Base-by-base conservation (phyloP, 2,113 vertebrate species). In the Anarhynchus alexandrinus region DNA sequence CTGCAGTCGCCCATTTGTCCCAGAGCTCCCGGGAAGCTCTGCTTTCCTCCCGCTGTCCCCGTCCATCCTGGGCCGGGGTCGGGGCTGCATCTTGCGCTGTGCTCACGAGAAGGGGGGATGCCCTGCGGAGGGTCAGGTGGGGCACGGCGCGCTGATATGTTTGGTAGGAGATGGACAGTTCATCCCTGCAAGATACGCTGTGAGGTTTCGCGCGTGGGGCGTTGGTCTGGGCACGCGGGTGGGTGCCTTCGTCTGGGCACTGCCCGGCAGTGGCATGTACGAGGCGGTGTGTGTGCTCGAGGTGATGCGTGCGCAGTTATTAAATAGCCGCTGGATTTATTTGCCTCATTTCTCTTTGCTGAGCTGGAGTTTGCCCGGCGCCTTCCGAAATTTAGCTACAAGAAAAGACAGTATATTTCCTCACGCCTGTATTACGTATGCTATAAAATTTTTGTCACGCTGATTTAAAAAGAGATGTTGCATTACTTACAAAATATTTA, bases 141-240 rank as follows among this genome's bases (percentile, higher is more conserved):
- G 36, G 32, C n/a, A 7, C 4, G 4, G 25, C 5, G 2, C 6
- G 4, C 17, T 4, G 2, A 8, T 3, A 1, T 2, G 12, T 12
- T 5, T 3, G 43, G 32, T 34, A 15, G 43, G 15, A 38, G 19
- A 29, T 0, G n/a, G 19, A 9, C 10, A 11, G 3, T 9, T 40
- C 20, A 2, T 10, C 10, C 26, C 42, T 2, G 19, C 6, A 6
- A 36, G 23, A 10, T 0, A 8, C 10, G 12, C 15, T 7, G 0
- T 1, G 21, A 12, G 58, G 29, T 19, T 22, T 12, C 2, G 2
- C 2, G 7, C 2, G 5, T 1, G 43, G 66, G 43, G 59, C 55
- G 0, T 3, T 1, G 5, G 49, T 15, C 34, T 7, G 30, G 47
- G 36, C 22, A 3, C 0, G 15, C 5, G 6, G 2, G 58, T 2